A percentile compares a stretch with the other conserved stretches of the same genome.
Conservation (phyloP, 2,888 invertebrate species). For the Ptychoptera contaminata region DNA sequence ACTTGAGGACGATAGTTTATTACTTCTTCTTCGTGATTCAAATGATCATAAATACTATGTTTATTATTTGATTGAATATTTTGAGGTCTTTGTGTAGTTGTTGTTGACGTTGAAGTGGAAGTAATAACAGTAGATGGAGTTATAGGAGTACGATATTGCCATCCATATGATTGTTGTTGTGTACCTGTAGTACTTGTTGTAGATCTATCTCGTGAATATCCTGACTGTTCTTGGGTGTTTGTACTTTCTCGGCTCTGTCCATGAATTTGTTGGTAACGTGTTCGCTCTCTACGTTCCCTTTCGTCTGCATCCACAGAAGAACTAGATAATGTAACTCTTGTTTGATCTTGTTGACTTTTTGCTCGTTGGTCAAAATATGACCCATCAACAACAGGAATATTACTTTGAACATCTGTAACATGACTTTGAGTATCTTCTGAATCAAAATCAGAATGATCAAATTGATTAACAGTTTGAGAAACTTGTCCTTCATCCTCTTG, state of each 20-base stretch:
- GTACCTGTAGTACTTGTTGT: no score
- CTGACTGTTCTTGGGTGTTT: no score
- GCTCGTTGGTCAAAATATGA: no score
- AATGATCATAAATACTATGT: conserved; percentile 19
- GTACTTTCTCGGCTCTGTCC: no score
- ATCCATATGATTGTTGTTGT: no score
- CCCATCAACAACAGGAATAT: no score
- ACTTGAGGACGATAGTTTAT: conserved; percentile 23
- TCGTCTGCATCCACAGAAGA: conserved; percentile 1
- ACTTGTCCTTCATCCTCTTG: not conserved
- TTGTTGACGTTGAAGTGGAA: not conserved
- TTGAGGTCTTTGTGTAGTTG: not conserved
- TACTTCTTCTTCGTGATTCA: conserved; percentile 18
- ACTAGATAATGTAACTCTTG: no score
- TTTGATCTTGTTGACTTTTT: no score
- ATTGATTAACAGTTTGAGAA: not conserved
- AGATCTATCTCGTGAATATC: no score
- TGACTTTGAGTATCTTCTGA: no score
- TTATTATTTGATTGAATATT: not conserved
- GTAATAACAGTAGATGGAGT: not conserved
- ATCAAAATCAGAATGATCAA: not conserved
- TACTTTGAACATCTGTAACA: no score
- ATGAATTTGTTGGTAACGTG: no score
- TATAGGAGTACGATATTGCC: not conserved
- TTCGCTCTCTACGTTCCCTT: not conserved